These are phyloP conservation scores for Sinelater perroti DNA, from an alignment of 2,888 invertebrate species.

Conservation along the genomic window DNA sequence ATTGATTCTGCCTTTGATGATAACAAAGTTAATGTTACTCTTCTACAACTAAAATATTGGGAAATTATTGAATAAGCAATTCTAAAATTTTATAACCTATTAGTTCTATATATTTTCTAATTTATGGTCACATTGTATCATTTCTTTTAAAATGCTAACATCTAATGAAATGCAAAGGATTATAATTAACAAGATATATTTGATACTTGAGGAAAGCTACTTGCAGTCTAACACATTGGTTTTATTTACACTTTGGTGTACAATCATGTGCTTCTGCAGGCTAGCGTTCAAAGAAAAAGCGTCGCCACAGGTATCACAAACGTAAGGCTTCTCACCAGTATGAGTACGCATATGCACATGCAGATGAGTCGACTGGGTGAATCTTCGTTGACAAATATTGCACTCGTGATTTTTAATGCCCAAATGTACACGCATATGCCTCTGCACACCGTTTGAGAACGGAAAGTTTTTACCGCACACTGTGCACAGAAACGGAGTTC, in stretches of 20 bases:
- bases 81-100: no score
- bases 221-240: not conserved
- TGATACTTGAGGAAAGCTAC: not conserved
- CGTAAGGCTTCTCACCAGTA: conserved; percentile 62
- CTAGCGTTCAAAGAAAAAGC: conserved; percentile 52
- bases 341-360: conserved; percentile 64
- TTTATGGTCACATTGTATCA: no score
- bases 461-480: conserved; percentile 57
- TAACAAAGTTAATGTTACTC: no score
- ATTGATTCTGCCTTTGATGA: no score
- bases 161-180: no score
- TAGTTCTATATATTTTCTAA: no score
- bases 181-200: no score
- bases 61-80: no score
- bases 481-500: conserved; percentile 54
- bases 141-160: no score
- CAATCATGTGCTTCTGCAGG: conserved; percentile 50
- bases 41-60: no score
- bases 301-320: conserved; percentile 62
- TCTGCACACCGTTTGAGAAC: conserved; percentile 53
- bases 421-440: conserved; percentile 58
- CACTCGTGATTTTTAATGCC: conserved; percentile 57
- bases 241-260: conserved; percentile 27
- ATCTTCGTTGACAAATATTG: conserved; percentile 55
- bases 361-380: conserved; percentile 59